Evolutionary conservation across 2,797 vertebrate species (phyloP).

Genomic region (Xenops minutus): DNA sequence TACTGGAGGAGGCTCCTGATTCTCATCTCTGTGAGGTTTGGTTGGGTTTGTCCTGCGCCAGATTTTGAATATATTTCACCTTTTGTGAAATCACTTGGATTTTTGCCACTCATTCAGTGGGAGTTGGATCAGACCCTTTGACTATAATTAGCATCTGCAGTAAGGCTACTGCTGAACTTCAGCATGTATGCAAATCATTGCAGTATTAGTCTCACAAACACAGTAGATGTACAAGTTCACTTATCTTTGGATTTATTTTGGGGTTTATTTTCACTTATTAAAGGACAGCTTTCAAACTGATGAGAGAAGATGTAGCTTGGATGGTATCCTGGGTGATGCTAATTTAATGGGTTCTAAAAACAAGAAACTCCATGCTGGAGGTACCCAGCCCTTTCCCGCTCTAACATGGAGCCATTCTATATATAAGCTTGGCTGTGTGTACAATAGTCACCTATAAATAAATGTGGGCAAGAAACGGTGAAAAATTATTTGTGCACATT

Average conservation of each 20-base stretch:
- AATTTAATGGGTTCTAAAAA: background rate
- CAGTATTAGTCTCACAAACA: background rate
- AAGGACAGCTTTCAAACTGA: slow-evolving; percentile 30
- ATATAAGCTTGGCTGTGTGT: background rate
- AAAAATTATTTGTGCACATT: slow-evolving; percentile 26
- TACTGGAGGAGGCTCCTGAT: background rate
- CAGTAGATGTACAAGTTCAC: background rate
- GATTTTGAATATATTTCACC: slow-evolving; percentile 30
- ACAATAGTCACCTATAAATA: slow-evolving; percentile 51
- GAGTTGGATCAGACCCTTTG: slow-evolving; percentile 39
- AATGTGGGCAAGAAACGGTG: background rate
- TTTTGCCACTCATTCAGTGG: slow-evolving; percentile 45
- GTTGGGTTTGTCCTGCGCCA: slow-evolving; percentile 25
- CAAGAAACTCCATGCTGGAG: background rate
- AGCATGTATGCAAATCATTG: background rate
- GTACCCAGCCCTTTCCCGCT: background rate
- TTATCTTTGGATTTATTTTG: background rate
- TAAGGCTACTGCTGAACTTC: slow-evolving; percentile 2
- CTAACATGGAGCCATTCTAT: background rate
- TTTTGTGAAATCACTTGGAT: slow-evolving; percentile 33
- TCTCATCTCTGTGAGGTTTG: background rate
- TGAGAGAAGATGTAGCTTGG: background rate
- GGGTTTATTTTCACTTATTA: slow-evolving; percentile 4
- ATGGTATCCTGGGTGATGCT: background rate
- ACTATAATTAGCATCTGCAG: slow-evolving; percentile 48